Base-by-base conservation (phyloP, 1,140 invertebrate genomes). In the Ganaspis sp. region DNA sequence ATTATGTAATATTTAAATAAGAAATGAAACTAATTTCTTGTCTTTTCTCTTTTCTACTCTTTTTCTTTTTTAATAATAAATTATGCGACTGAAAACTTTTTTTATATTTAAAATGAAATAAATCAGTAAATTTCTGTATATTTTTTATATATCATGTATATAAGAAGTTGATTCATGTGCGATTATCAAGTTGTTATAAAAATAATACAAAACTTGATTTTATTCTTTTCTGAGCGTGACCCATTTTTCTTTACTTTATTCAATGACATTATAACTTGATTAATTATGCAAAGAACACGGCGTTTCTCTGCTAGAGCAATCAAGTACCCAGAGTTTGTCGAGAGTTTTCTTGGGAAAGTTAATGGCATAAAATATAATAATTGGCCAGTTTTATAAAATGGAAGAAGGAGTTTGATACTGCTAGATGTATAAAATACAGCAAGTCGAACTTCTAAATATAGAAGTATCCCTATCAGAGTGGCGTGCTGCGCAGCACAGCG, bases 371-470 rank as follows among this genome's bases (percentile, higher is more conserved):
- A 45, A 21, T 23, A 19, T 23, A 54, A 54, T 21, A 58, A 58
- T 58, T 58, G 21, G 54, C 54, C 12, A 29, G 54, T 29, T 58
- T 58, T 26, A 58, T 58, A 26, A 58, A 58, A 58, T 26, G 21
- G 23, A 26, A 23, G 26, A 19, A 34, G 6, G 29, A 34, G 29
- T 34, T 34, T 34, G 29, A 34, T 34, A 15, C 9, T 26, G 42
- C 12, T 45, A 45, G 12, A 45, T 58, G 5, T 21, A 21, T n/a
- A 21, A 53, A 21, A n/a, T 17, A 53, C 1, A 9, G 2, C 4
- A 12, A 26, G 21, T 1, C 2, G 1, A 15, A 15, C 54, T 58
- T 26, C 12, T 58, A 58, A 45, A 45, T 45, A 45, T 45, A 45
- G 9, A 1, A 3, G 15, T 26, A 15, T 26, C 54, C 11, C 54